Evolutionary conservation across 1,140 invertebrate genomes (phyloP).

Genomic region (Spodoptera frugiperda): DNA sequence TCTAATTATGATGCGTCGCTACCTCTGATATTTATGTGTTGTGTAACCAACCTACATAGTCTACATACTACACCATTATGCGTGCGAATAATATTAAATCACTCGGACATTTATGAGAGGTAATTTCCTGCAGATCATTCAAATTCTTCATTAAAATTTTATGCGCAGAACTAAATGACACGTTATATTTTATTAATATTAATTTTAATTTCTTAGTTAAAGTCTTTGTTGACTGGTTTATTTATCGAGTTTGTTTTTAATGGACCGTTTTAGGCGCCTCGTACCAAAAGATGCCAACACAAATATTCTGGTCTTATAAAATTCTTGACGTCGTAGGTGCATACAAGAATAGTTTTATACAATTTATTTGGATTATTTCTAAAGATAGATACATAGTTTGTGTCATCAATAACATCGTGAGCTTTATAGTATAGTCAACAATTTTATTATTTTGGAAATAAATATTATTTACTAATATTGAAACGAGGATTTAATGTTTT

Average conservation of each 20-base stretch:
- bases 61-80: conserved; percentile 19
- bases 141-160: conserved; percentile 17
- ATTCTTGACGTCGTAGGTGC: too few species aligned
- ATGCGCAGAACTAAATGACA: conserved; percentile 8
- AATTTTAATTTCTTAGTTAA: conserved; percentile 14
- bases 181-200: conserved; percentile 31
- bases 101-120: conserved; percentile 13
- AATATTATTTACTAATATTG: too few species aligned
- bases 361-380: too few species aligned
- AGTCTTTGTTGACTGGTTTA: conserved; percentile 6
- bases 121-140: conserved; percentile 34
- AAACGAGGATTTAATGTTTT: too few species aligned
- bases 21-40: conserved; percentile 9
- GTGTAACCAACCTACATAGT: conserved; percentile 23
- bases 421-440: too few species aligned
- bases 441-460: too few species aligned
- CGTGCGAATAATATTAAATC: conserved; percentile 35
- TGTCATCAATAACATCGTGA: too few species aligned
- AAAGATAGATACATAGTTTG: too few species aligned
- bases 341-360: too few species aligned
- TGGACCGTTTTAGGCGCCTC: neutral
- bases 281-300: too few species aligned
- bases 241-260: conserved; percentile 10
- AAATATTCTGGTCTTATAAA: too few species aligned
- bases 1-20: conserved; percentile 16